phyloP scores from a whole-genome alignment of 2,797 vertebrate genomes.

The Lagodon rhomboides region DNA sequence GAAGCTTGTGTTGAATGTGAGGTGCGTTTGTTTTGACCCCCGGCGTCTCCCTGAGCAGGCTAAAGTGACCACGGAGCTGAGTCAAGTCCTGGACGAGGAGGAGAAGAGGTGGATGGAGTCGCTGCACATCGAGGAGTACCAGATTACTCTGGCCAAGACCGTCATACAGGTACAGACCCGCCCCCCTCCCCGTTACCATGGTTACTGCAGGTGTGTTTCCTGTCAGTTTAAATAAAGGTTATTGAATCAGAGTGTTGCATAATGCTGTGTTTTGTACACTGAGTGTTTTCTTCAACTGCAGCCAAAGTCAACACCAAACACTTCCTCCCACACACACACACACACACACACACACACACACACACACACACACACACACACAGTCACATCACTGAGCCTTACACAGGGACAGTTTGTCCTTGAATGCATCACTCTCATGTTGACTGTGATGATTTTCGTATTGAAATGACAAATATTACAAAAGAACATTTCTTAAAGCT shows the following conservation, averaged over 20 bases:
- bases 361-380: conserved; percentile 11
- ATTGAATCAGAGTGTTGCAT: conserved; percentile 40
- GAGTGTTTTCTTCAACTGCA: conserved; percentile 47
- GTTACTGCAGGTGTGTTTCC: conserved; percentile 20
- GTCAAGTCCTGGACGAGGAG: conserved; percentile 85
- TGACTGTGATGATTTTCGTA: too few relatives aligned
- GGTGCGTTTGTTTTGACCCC: conserved; percentile 39
- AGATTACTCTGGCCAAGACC: conserved; percentile 78
- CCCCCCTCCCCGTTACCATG: neutral
- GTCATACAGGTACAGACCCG: conserved; percentile 76
- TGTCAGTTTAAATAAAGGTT: conserved; percentile 29
- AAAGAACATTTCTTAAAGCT: too few relatives aligned
- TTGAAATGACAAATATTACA: too few relatives aligned
- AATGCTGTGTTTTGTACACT: conserved; percentile 26
- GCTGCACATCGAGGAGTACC: conserved; percentile 81
- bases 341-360: conserved; percentile 6
- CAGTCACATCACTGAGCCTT: neutral
- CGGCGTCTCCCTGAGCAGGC: conserved; percentile 65
- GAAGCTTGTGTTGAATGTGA: neutral
- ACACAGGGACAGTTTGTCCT: neutral
- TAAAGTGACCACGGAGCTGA: conserved; percentile 85
- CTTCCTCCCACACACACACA: conserved; percentile 38
- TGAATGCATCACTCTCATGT: neutral
- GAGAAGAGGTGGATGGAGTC: conserved; percentile 85
- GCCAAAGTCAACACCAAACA: conserved; percentile 62